Evolutionary conservation across 2,888 invertebrate genomes (phyloP), one percentile per base, ranked within the genome.

Genomic region (Leptothorax acervorum): DNA sequence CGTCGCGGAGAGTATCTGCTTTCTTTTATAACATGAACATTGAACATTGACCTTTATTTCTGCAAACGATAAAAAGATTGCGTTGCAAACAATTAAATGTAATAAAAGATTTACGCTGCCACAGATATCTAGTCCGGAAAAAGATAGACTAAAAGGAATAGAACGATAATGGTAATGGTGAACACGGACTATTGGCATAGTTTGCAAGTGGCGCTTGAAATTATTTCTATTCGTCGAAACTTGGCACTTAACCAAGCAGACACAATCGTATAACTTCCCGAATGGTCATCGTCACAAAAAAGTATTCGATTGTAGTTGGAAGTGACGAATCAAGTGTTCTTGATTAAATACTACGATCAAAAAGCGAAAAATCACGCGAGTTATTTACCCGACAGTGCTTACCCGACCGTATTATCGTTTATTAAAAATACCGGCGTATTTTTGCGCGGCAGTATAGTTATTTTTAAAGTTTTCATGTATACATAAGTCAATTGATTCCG

Each of bases 181-280:
- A 85, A 90, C 90, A 90, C 82, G 85, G 86, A 53, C 89, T 86
- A 90, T 89, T 90, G 90, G 90, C 90, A 90, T 90, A 90, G 89
- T 90, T 90, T 79, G 89, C 89, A 84, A 90, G 87, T 81, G 86
- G 86, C 71, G 78, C 83, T 90, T 86, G 82, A 89, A 90, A 89
- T 89, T 90, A 90, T 90, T 90, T 83, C 84, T 85, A 85, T 85
- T 87, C 74, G 86, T 71, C 31, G 63, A 65, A 78, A 68, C 45
- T 84, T 90, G 90, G 90, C 90, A 48, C 55, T 74, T 60, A 71
- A 85, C 90, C 90, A 87, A 83, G 11, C 48, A 51, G 65, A 35
- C 28, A 65, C 57, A 65, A 66, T 51, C 42, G 23, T 60, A 39
- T 79, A 65, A 28, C 63, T 79, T 75, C 12, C 48, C 23, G 48